Percentiles rank a stretch among this genome's conserved stretches.
phyloP scores from a whole-genome alignment of 2,113 vertebrate species.

The Siniperca chuatsi region DNA sequence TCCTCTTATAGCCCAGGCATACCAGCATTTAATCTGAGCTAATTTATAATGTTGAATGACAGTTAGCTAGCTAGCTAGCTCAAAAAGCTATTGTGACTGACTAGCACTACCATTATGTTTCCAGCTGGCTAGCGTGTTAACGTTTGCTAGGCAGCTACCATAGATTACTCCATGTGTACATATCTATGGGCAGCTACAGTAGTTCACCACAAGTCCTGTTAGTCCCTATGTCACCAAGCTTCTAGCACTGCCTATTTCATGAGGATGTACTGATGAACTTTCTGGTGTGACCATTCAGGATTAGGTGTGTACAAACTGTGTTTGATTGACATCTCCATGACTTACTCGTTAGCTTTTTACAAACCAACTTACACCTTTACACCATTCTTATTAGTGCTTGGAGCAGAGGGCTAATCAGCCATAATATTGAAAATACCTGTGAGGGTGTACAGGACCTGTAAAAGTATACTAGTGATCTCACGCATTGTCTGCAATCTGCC shows the following conservation, averaged over 20 bases:
- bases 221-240: neutral
- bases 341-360: neutral
- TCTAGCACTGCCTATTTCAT: neutral
- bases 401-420: neutral
- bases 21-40: neutral
- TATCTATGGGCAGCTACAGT: neutral
- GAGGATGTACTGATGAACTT: neutral
- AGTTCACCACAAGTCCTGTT: neutral
- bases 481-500: too few species aligned
- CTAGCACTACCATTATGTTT: neutral
- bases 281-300: neutral
- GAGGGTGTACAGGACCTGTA: neutral
- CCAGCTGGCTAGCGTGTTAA: neutral
- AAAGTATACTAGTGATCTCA: too few species aligned
- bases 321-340: too few species aligned
- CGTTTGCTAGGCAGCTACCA: neutral
- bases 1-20: neutral
- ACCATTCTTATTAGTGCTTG: neutral
- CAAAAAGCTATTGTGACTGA: neutral
- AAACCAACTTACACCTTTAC: neutral
- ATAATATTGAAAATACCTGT: neutral
- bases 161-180: too few species aligned
- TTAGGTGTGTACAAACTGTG: neutral
- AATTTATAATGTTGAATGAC: neutral
- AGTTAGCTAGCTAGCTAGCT: neutral